Evolutionary conservation across 2,797 vertebrate species (phyloP).

Genomic region (Gambusia yucatana): DNA sequence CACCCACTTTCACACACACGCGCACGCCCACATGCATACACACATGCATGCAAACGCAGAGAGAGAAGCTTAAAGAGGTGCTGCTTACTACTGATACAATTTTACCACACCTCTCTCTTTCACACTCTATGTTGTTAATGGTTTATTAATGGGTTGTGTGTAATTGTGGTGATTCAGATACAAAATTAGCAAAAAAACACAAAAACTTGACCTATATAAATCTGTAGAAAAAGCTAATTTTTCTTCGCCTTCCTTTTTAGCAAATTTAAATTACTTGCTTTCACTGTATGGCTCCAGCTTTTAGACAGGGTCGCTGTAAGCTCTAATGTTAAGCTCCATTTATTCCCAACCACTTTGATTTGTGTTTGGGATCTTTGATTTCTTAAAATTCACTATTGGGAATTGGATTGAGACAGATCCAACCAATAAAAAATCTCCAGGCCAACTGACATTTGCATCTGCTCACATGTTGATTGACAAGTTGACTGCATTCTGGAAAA

Average conservation of each 20-base stretch:
- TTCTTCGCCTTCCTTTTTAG: neutral
- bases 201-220: neutral
- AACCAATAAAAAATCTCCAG: neutral
- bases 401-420: neutral
- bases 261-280: neutral
- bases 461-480: neutral
- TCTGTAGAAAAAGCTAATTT: neutral
- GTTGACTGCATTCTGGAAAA: neutral
- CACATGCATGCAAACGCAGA: neutral
- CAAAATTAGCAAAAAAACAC: neutral
- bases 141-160: slow-evolving; percentile 9
- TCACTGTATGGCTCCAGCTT: neutral
- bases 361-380: neutral
- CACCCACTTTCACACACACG: slow-evolving; percentile 35
- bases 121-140: neutral
- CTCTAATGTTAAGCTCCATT: neutral
- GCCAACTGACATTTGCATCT: neutral
- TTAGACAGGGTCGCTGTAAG: neutral
- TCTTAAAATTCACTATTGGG: neutral
- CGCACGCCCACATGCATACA: neutral
- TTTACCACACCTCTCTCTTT: slow-evolving; percentile 8
- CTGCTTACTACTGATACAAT: slow-evolving; percentile 18
- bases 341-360: neutral
- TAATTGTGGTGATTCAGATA: slow-evolving; percentile 3
- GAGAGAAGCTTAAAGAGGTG: slow-evolving; percentile 26